A percentile compares a stretch with the other conserved stretches of the same genome.
Evolutionary conservation across 1,140 invertebrate genomes (phyloP).

Genomic region (Scaptomyza hsui): DNA sequence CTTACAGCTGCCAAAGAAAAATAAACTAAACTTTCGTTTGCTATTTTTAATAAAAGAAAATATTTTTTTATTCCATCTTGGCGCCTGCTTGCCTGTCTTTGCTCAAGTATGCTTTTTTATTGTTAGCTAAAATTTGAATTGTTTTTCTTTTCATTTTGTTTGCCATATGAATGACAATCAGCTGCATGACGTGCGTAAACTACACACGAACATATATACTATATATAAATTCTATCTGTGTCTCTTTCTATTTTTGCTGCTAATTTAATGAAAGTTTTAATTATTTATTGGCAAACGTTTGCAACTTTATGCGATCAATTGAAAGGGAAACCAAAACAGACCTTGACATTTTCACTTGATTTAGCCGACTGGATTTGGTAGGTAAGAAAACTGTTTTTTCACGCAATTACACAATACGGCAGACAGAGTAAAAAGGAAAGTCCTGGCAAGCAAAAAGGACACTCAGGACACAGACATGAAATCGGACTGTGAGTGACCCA

Average conservation of each 20-base stretch:
- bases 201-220: too few relatives aligned
- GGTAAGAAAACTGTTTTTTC: constrained; percentile 35
- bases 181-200: constrained; percentile 17
- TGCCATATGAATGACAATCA: constrained; percentile 23
- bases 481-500: constrained; percentile 22
- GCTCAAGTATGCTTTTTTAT: constrained; percentile 14
- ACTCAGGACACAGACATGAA: neutral
- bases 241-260: constrained; percentile 2
- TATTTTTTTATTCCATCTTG: constrained; percentile 34
- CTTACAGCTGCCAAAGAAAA: neutral
- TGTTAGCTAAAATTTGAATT: constrained; percentile 2
- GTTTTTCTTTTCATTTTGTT: neutral
- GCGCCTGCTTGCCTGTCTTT: constrained; percentile 30
- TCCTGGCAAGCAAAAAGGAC: neutral
- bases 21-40: neutral
- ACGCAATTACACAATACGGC: constrained; percentile 58
- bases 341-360: constrained; percentile 58
- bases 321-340: neutral
- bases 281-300: constrained; percentile 1
- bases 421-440: neutral
- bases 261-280: constrained; percentile 45
- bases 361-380: constrained; percentile 29
- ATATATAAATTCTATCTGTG: neutral
- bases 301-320: neutral
- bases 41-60: constrained; percentile 11